phyloP scores from a whole-genome alignment of 1,140 invertebrate genomes.

The Drosophila repletoides region DNA sequence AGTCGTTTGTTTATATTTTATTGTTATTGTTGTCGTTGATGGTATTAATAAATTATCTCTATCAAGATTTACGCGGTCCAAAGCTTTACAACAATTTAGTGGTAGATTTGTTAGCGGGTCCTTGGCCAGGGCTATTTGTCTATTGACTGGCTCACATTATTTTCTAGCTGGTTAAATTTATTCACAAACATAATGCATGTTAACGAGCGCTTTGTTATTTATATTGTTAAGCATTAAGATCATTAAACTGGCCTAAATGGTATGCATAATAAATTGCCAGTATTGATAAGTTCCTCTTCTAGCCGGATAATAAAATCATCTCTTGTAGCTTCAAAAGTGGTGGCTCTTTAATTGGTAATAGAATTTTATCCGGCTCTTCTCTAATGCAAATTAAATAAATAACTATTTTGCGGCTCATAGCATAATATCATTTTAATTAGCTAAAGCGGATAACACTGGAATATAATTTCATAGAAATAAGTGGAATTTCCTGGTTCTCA shows the following conservation, averaged over 20 bases:
- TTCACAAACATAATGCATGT: constrained; percentile 60
- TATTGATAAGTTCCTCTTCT: constrained; percentile 9
- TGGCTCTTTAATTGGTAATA: no score
- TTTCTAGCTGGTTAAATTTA: constrained; percentile 80
- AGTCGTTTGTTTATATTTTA: constrained; percentile 79
- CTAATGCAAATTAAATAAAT: no score
- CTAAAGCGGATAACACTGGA: no score
- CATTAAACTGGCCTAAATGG: constrained; percentile 23
- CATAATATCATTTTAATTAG: no score
- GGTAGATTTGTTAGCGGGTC: constrained; percentile 43
- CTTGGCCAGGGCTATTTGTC: constrained; percentile 56
- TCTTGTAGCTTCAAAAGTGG: no score
- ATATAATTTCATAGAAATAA: no score
- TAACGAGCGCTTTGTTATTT: constrained; percentile 66
- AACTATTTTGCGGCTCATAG: no score
- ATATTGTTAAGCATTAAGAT: constrained; percentile 33
- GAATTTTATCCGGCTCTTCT: no score
- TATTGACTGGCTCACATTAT: constrained; percentile 62
- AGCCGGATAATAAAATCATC: no score
- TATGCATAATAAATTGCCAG: constrained; percentile 42
- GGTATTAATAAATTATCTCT: constrained; percentile 80
- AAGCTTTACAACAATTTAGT: constrained; percentile 52
- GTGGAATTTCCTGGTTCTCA: neutral
- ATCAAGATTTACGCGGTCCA: constrained; percentile 65
- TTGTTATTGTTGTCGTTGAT: constrained; percentile 79